Evolutionary conservation across 2,888 invertebrate species (phyloP), one percentile per base, ranked within the genome.

Genomic region (Formica aserva): DNA sequence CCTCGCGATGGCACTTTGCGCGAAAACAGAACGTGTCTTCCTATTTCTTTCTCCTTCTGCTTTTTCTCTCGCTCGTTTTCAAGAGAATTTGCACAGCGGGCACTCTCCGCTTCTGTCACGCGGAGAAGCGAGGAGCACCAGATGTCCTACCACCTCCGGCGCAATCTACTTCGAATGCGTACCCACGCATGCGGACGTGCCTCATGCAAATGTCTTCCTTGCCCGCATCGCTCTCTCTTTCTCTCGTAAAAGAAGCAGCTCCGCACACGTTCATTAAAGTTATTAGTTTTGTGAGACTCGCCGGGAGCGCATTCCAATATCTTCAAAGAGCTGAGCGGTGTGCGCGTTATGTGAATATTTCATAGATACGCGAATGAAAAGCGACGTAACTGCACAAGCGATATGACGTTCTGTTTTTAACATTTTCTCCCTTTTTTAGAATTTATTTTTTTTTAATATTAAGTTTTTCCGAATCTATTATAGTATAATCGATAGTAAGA

Each of bases 81-180:
- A 35, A 63, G 57, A 80, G 35, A 45, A 80, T 80, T 62, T 48
- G 45, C 60, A n/a, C 60, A 77, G 77, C 41, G 29, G n/a, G n/a
- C 69, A 26, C 55, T 67, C 29, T 32, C n/a, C 60, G 60, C 67
- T 80, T 78, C 71, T 77, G 55, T 41, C 55, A 48, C 38, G 78
- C 41, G 18, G 35, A 75, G 80, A 71, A 35, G 83, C 41, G 67
- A 84, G 55, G 67, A 84, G 85, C 86, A 84, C 85, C 90, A 88
- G 90, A 86, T 90, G 90, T 90, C 86, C 87, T 80, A 86, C 82
- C 83, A 80, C 75, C 82, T 67, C 85, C 69, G 57, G 87, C 77
- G 87, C 90, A 89, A 90, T 90, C 90, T 89, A 90, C 89, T 89
- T 90, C 89, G 87, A 88, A 90, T 90, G 89, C 90, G 86, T 88